Base-by-base conservation (phyloP, 2,113 vertebrate species). In the Bostrychus sinensis region DNA sequence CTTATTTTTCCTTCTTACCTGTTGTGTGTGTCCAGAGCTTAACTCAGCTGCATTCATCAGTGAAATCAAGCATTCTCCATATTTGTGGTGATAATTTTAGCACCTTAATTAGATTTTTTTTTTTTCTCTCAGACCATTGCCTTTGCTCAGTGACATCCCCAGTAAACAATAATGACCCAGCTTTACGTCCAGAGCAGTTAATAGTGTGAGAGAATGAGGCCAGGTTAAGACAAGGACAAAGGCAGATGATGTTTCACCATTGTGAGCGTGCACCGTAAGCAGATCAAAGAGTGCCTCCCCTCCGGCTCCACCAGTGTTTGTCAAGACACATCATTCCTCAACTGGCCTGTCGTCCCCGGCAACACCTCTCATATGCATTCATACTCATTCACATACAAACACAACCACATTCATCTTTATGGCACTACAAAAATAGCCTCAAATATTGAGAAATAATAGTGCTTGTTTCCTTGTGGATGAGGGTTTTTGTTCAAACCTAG, bases 251-350 rank as follows among this genome's bases (percentile, higher is more conserved):
- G 75, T 57, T 73, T 74, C 61, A 30, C 30, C 16, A 23, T 32
- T 66, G 14, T 17, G 28, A 59, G 58, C 65, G 60, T 53, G 62
- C 32, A 37, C 46, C 6, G 17, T 61, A 75, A 77, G 69, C 58
- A 55, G 54, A 74, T 79, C 66, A 78, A 54, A 69, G 38, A 61
- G 66, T 59, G 25, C 41, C 57, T 71, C 62, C 80, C 70, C 69
- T 77, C 55, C 14, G 64, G 69, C 66, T 62, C 23, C 3, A 72
- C 63, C 28, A 46, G 65, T 66, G 62, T 87, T 80, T 84, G 79
- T 86, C 73, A 75, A 76, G 66, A 63, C 61, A 68, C 66, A 83
- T 87, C 70, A 76, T 78, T 72, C 43, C 61, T 85, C 73, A 77
- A 63, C 66, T 43, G 32, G 70, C 71, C 60, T 46, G 68, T 74